Conservation (phyloP, 2,888 invertebrate species). For the Hymenopus coronatus region DNA sequence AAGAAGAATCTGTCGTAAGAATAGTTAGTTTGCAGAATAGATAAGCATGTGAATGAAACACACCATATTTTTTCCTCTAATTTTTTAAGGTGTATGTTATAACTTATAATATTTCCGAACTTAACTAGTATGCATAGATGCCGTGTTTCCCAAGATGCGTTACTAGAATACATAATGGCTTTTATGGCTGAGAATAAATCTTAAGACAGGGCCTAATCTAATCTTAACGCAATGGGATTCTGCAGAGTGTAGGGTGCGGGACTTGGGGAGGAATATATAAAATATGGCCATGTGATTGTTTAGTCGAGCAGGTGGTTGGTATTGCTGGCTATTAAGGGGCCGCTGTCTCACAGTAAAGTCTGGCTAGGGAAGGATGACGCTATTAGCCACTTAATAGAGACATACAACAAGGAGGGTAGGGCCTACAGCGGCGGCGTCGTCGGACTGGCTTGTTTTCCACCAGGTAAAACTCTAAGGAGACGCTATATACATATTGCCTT, state of each 20-base stretch:
- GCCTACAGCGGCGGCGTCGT: background rate
- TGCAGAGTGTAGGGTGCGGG: background rate
- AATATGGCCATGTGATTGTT: background rate
- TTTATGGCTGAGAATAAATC: background rate
- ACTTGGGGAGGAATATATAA: background rate
- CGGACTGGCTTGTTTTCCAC: background rate
- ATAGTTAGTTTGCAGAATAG: too few relatives aligned
- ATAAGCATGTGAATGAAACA: too few relatives aligned
- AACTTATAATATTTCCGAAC: too few relatives aligned
- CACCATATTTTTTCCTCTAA: too few relatives aligned
- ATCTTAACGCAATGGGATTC: background rate
- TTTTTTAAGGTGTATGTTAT: too few relatives aligned
- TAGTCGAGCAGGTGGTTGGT: constrained; percentile 4
- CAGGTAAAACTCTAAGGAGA: background rate
- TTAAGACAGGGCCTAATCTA: background rate
- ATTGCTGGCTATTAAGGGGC: constrained; percentile 12
- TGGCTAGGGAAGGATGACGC: background rate
- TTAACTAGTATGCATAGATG: too few relatives aligned
- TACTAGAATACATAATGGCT: background rate
- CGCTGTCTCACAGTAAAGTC: background rate
- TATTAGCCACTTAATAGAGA: constrained; percentile 14
- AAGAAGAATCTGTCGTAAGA: too few relatives aligned
- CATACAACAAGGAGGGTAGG: background rate
- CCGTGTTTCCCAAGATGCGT: background rate
- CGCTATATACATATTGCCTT: background rate